Evolutionary conservation across 2,888 invertebrate species (phyloP).

Genomic region (Brachypalpus laphriformis): DNA sequence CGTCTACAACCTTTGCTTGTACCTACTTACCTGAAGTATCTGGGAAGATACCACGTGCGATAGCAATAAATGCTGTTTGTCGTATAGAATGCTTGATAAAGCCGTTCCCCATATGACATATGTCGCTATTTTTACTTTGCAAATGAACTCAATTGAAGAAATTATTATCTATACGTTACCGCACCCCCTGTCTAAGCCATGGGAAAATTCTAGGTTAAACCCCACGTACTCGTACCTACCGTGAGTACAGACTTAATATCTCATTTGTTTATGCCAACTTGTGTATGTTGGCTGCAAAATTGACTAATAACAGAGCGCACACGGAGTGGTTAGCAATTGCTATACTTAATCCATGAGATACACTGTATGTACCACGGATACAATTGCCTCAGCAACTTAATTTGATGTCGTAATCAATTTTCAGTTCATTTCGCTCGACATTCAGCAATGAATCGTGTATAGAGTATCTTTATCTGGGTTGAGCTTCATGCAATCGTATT

Average conservation of each 20-base stretch:
- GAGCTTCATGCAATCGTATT: slow-evolving; percentile 25
- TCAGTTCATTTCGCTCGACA: slow-evolving; percentile 57
- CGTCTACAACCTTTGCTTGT: slow-evolving; percentile 15
- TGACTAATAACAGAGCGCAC: slow-evolving; percentile 37
- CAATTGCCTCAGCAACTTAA: slow-evolving; percentile 49
- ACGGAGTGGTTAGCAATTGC: slow-evolving; percentile 39
- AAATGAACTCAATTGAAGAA: slow-evolving; percentile 39
- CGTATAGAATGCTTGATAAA: slow-evolving; percentile 24
- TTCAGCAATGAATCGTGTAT: slow-evolving; percentile 51
- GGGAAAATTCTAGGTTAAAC: slow-evolving; percentile 49
- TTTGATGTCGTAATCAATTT: slow-evolving; percentile 70
- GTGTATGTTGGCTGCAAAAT: slow-evolving; percentile 2
- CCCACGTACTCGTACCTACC: not conserved
- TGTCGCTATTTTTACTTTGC: slow-evolving; percentile 52
- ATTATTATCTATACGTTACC: not conserved
- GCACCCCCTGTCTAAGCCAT: not conserved
- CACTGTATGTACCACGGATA: slow-evolving; percentile 19
- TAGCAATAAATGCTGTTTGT: slow-evolving; percentile 30
- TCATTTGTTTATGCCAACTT: slow-evolving; percentile 40
- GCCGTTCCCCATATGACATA: slow-evolving; percentile 56
- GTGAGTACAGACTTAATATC: not conserved
- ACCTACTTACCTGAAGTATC: slow-evolving; percentile 39
- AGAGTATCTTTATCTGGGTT: slow-evolving; percentile 39
- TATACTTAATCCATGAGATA: slow-evolving; percentile 48
- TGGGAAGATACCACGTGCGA: slow-evolving; percentile 41